Percentiles rank a stretch among this genome's conserved stretches.
These are phyloP conservation scores for Drosophila trapezifrons DNA, from an alignment of 1,140 invertebrate genomes.

Conservation along the genomic window DNA sequence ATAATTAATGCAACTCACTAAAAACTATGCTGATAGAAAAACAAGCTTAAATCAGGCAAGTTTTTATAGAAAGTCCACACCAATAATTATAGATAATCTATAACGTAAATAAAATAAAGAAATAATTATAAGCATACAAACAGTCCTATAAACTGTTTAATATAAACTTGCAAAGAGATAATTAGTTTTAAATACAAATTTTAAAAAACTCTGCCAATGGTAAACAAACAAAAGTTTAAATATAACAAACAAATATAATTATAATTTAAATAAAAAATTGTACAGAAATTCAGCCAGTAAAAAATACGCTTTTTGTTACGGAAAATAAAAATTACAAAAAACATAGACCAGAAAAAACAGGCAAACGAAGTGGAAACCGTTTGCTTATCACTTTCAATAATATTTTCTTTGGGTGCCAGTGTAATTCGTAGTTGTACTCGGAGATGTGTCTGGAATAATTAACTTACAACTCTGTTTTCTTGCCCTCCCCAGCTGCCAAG, in stretches of 20 bases:
- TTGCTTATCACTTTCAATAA: not conserved
- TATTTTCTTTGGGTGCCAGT: slow-evolving; percentile 1
- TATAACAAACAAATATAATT: not conserved
- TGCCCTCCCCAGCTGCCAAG: slow-evolving; percentile 14
- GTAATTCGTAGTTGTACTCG: slow-evolving; percentile 2
- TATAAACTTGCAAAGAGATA: slow-evolving; percentile 2
- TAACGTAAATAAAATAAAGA: too few relatives aligned
- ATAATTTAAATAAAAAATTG: not conserved
- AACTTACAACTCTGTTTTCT: slow-evolving; percentile 30
- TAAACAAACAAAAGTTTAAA: not conserved
- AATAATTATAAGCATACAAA: not conserved
- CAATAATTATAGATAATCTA: too few relatives aligned
- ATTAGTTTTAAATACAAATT: slow-evolving; percentile 3
- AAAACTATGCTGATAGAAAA: too few relatives aligned
- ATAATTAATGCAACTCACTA: too few relatives aligned
- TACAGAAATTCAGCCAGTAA: too few relatives aligned
- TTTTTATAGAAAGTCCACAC: too few relatives aligned
- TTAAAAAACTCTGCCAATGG: not conserved
- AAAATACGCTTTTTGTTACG: not conserved
- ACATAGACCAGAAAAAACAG: not conserved
- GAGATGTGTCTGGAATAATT: slow-evolving; percentile 30
- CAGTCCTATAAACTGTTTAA: not conserved
- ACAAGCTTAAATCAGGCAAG: too few relatives aligned
- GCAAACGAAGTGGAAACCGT: not conserved
- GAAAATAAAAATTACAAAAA: not conserved